These are phyloP conservation scores for Nannoperca obscura DNA, from an alignment of 2,797 vertebrate genomes.

Conservation along the genomic window DNA sequence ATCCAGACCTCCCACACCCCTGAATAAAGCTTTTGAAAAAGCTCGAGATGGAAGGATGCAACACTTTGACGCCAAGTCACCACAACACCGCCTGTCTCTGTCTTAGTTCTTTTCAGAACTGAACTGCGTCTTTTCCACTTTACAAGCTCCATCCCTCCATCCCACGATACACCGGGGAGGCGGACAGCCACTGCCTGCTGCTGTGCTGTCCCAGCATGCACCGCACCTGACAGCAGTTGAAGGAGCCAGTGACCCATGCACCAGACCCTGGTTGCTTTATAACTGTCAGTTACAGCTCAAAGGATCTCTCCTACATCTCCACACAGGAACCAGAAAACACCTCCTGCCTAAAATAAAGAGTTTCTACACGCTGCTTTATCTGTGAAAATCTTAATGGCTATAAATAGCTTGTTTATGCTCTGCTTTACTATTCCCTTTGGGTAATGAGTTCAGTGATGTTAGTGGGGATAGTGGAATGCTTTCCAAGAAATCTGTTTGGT, in stretches of 20 bases:
- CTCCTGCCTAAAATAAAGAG: slow-evolving; percentile 19
- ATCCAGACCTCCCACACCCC: slow-evolving; percentile 70
- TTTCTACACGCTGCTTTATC: slow-evolving; percentile 20
- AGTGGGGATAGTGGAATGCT: slow-evolving; percentile 23
- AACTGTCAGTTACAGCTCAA: slow-evolving; percentile 34
- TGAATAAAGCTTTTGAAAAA: slow-evolving; percentile 43
- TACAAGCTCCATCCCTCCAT: slow-evolving; percentile 45
- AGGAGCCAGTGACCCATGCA: slow-evolving; percentile 54
- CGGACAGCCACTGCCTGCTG: slow-evolving; percentile 17
- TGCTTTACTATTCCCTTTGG: slow-evolving; percentile 31
- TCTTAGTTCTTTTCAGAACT: slow-evolving; percentile 24
- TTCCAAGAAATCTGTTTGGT: slow-evolving; percentile 43
- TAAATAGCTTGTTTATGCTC: slow-evolving; percentile 54
- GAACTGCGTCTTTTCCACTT: slow-evolving; percentile 31
- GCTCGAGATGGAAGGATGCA: slow-evolving; percentile 47
- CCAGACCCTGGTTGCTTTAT: slow-evolving; percentile 33
- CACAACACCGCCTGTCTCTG: slow-evolving; percentile 33
- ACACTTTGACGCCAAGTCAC: slow-evolving; percentile 46
- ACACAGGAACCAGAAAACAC: slow-evolving; percentile 23
- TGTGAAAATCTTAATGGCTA: slow-evolving; percentile 36
- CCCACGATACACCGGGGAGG: slow-evolving; percentile 36
- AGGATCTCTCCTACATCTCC: slow-evolving; percentile 16
- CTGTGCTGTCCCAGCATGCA: slow-evolving; percentile 47
- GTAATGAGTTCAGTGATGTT: slow-evolving; percentile 41
- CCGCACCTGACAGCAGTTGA: slow-evolving; percentile 46